Percentiles rank a stretch among this genome's conserved stretches.
phyloP scores from a whole-genome alignment of 2,797 vertebrate species.

The Strix occidentalis region DNA sequence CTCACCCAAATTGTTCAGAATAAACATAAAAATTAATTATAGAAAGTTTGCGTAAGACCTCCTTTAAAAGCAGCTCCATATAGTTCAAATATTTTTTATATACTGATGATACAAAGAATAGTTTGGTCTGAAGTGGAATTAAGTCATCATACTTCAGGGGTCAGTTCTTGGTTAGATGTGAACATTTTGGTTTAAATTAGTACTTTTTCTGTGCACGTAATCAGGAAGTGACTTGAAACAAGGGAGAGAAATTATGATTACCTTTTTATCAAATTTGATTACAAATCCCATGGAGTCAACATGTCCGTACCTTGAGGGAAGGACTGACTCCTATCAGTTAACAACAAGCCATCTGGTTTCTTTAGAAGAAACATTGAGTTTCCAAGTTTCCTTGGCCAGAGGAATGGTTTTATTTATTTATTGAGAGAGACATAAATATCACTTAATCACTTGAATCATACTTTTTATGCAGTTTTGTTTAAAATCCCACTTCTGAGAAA shows the following conservation, averaged over 20 bases:
- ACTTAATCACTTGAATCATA: neutral
- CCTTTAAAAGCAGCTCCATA: neutral
- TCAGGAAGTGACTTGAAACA: neutral
- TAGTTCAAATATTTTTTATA: neutral
- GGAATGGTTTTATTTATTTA: neutral
- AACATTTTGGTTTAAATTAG: neutral
- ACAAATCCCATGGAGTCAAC: neutral
- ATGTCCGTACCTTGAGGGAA: neutral
- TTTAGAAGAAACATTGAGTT: neutral
- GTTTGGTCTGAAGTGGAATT: neutral
- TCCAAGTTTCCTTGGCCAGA: neutral
- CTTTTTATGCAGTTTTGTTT: neutral
- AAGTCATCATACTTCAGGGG: neutral
- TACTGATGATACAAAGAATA: neutral
- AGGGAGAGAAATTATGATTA: neutral
- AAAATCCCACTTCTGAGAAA: neutral
- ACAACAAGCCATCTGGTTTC: neutral
- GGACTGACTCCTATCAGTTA: neutral
- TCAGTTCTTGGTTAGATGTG: neutral
- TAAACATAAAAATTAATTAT: neutral
- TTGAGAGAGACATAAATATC: neutral
- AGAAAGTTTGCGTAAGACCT: neutral
- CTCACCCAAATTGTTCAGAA: neutral
- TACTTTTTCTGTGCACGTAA: neutral
- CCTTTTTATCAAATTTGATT: slow-evolving; percentile 18